These are phyloP conservation scores for Conchocele bisecta DNA, from an alignment of 2,888 invertebrate genomes.

Conservation along the genomic window DNA sequence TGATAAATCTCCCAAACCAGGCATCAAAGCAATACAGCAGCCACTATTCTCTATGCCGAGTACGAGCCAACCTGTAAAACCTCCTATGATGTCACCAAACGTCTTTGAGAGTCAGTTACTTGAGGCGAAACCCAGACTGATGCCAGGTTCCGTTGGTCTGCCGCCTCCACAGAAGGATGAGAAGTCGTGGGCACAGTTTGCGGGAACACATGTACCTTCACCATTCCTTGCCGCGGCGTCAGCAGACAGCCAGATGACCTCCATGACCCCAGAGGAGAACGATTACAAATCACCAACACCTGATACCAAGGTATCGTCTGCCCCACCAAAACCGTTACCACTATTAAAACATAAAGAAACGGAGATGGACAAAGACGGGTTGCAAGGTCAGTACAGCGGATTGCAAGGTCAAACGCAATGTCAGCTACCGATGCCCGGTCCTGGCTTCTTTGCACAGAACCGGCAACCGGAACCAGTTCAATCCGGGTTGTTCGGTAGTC, in stretches of 20 bases:
- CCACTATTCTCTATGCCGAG: conserved; percentile 17
- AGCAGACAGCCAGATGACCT: background rate
- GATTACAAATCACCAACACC: conserved; percentile 34
- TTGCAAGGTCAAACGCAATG: too few relatives aligned
- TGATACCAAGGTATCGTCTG: conserved; percentile 78
- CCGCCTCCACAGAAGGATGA: conserved; percentile 23
- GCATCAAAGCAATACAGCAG: conserved; percentile 30
- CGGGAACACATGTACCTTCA: background rate
- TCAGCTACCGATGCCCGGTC: conserved; percentile 72
- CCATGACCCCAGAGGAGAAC: conserved; percentile 76
- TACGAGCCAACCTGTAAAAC: conserved; percentile 19
- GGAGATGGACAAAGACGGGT: too few relatives aligned
- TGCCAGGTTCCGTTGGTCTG: conserved; percentile 56
- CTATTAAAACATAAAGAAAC: too few relatives aligned
- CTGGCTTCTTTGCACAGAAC: conserved; percentile 72
- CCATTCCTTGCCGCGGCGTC: conserved; percentile 6
- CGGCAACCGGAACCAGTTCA: conserved; percentile 28
- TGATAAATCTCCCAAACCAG: too few relatives aligned
- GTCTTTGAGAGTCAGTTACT: conserved; percentile 51
- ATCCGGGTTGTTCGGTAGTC: conserved; percentile 19
- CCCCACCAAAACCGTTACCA: conserved; percentile 78
- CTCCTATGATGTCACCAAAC: conserved; percentile 62
- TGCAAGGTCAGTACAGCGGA: too few relatives aligned
- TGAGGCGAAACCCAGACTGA: conserved; percentile 45
- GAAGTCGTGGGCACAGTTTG: background rate